Conservation (phyloP, 2,113 vertebrate genomes). For the Uria aalge region DNA sequence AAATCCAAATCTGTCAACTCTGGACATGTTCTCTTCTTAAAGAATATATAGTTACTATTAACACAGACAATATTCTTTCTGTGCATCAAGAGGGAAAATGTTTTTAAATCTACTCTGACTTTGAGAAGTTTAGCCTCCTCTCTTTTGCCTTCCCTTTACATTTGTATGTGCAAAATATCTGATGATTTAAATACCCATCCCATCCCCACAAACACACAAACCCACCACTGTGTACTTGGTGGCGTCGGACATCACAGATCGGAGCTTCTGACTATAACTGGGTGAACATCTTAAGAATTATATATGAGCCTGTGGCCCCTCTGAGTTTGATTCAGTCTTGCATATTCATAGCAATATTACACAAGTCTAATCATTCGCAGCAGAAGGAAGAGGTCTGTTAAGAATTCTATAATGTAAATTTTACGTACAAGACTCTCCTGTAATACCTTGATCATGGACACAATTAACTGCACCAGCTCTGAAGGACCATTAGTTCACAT, state of each 20-base stretch:
- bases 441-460: neutral
- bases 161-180: neutral
- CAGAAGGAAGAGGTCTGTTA: neutral
- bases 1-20: neutral
- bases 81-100: neutral
- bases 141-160: neutral
- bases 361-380: neutral
- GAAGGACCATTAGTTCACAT: neutral
- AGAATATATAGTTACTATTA: neutral
- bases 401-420: neutral
- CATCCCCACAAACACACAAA: neutral
- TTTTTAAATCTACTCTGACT: neutral
- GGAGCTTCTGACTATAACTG: neutral
- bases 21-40: neutral
- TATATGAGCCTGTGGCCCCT: neutral
- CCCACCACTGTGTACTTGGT: neutral
- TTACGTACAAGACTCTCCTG: neutral
- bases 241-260: neutral
- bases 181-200: neutral
- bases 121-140: neutral
- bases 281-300: conserved; percentile 18
- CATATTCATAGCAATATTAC: neutral
- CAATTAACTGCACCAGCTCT: neutral
- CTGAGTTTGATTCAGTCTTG: neutral
- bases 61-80: neutral